A percentile compares a stretch with the other conserved stretches of the same genome.
Conservation (phyloP, 2,888 invertebrate species). For the Patella depressa region DNA sequence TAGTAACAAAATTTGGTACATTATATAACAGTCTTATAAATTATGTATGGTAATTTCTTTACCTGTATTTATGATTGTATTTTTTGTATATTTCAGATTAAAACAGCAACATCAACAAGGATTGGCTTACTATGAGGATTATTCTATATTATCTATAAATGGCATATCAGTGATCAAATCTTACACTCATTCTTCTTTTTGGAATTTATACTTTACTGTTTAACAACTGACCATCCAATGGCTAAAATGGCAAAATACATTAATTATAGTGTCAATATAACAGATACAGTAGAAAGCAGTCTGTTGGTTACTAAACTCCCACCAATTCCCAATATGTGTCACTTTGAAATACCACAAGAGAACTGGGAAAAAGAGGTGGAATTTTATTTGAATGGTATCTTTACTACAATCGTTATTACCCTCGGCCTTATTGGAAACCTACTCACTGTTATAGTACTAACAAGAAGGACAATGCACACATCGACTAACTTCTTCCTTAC, state of each 20-base stretch:
- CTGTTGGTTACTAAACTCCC: not conserved
- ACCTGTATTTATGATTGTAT: too few species aligned
- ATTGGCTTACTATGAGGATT: too few species aligned
- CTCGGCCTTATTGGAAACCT: slow-evolving; percentile 81
- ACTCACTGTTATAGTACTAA: slow-evolving; percentile 75
- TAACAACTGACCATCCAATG: not conserved
- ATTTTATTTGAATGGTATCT: slow-evolving; percentile 59
- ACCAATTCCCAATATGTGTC: not conserved
- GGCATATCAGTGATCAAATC: too few species aligned
- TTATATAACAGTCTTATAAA: too few species aligned
- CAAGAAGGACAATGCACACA: slow-evolving; percentile 79
- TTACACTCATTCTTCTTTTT: too few species aligned
- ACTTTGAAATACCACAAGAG: slow-evolving; percentile 19
- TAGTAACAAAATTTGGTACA: too few species aligned
- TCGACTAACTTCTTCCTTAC: slow-evolving; percentile 77
- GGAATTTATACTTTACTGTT: too few species aligned
- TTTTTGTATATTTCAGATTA: too few species aligned
- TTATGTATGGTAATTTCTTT: too few species aligned
- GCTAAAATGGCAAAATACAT: not conserved
- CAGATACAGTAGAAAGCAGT: not conserved
- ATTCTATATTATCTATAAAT: too few species aligned
- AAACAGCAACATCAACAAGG: too few species aligned
- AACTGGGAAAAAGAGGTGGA: slow-evolving; percentile 22
- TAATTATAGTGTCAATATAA: not conserved
- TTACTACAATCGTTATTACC: slow-evolving; percentile 67